phyloP scores from a whole-genome alignment of 2,888 invertebrate genomes.

The Campoletis raptor region DNA sequence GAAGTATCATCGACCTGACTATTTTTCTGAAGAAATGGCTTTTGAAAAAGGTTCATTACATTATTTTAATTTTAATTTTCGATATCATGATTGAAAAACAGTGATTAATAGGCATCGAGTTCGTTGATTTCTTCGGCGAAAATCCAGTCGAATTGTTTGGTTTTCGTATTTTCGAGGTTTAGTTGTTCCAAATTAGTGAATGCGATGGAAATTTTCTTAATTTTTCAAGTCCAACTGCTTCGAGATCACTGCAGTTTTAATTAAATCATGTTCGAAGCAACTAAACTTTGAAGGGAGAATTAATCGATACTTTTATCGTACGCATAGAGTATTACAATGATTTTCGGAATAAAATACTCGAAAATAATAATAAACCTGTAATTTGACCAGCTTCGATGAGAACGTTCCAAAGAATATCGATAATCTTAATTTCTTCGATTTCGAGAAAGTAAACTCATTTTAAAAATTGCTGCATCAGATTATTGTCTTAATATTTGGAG shows the following conservation, averaged over 20 bases:
- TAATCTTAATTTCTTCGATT: background rate
- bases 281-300: background rate
- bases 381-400: background rate
- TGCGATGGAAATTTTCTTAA: background rate
- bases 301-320: slow-evolving; percentile 1
- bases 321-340: background rate
- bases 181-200: background rate
- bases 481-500: too few relatives aligned
- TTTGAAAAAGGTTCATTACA: background rate
- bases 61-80: too few relatives aligned
- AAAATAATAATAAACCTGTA: background rate
- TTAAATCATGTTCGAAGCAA: background rate
- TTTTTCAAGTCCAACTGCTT: background rate
- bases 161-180: background rate
- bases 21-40: background rate
- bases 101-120: background rate
- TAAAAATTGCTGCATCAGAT: background rate
- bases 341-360: background rate
- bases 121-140: background rate
- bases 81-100: background rate
- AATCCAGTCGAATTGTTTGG: background rate
- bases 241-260: background rate
- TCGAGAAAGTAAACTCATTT: background rate
- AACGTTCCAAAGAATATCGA: background rate
- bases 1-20: background rate